Evolutionary conservation across 2,888 invertebrate genomes (phyloP), one percentile per base, ranked within the genome.

Genomic region (Drosophila kambysellisi): DNA sequence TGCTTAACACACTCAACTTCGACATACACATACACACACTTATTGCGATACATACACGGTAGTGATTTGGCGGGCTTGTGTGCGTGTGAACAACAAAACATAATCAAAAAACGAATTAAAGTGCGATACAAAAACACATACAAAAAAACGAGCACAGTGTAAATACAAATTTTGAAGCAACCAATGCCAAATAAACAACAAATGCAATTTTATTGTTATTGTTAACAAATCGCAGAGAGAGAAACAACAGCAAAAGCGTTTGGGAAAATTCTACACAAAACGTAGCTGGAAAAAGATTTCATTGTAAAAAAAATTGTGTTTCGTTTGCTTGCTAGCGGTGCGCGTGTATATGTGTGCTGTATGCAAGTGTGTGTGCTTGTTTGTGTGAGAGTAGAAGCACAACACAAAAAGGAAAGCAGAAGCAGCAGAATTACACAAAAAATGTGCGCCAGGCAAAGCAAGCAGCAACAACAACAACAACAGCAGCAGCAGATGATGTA

Each of bases 11-110:
- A 80, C 80, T 75, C 70, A 74, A 76, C 79, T 76, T 79, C 61
- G 48, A 79, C 70, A 70, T 52, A 81, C 69, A 70, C 68, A 68
- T 48, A 72, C 69, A 67, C 72, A 80, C 51, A 75, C 72, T 66
- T 66, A 71, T 62, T 68, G 59, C 70, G 61, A 71, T 81, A 83
- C 65, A 87, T 64, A 74, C 87, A 87, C 89, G 79, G 89, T 87
- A 89, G 84, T 89, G 89, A 84, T 87, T 84, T 84, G 88, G 84
- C 84, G 84, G 84, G 89, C 82, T 81, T 58, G 70, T 84, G 82
- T 82, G 83, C 87, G 77, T 76, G 84, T 81, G 70, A 83, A 73
- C 71, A 89, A 81, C 73, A 81, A 76, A 83, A 81, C 70, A 71
- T 70, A 83, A 73, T 70, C 70, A 70, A 69, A 79, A 60, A 59